phyloP scores from a whole-genome alignment of 2,113 vertebrate genomes.

The Saguinus imperator region DNA sequence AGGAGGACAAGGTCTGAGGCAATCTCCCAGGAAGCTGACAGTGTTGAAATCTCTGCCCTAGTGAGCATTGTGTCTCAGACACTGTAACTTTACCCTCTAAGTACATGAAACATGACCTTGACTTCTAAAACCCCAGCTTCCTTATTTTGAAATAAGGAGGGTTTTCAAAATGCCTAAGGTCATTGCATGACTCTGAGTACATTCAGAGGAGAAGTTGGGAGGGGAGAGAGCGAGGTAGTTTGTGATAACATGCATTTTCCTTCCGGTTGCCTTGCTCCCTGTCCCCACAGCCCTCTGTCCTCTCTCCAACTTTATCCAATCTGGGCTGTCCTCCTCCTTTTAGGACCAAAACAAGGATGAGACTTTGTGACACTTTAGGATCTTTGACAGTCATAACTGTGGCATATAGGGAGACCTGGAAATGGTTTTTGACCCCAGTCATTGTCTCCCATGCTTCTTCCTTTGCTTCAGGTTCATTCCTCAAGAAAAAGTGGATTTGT shows the following conservation, averaged over 20 bases:
- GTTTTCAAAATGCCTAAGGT: conserved; percentile 39
- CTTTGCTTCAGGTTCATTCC: not conserved
- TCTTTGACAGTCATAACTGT: too few species aligned
- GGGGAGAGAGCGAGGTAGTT: not conserved
- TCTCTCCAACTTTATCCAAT: not conserved
- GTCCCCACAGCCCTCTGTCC: not conserved
- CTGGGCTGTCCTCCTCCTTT: not conserved
- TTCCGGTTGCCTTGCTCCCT: too few species aligned
- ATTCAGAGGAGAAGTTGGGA: rapidly evolving
- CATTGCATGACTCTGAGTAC: not conserved
- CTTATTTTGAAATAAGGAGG: conserved; percentile 66
- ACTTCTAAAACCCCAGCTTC: conserved; percentile 60
- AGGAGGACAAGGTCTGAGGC: not conserved
- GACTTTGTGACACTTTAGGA: not conserved
- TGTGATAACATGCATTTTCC: rapidly evolving
- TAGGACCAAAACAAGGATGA: not conserved
- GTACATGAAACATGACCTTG: not conserved
- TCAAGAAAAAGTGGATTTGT: not conserved
- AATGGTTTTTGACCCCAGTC: rapidly evolving
- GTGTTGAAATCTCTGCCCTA: not conserved
- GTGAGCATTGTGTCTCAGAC: rapidly evolving
- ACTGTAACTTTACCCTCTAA: not conserved
- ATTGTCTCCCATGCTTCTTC: not conserved
- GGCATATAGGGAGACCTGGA: not conserved
- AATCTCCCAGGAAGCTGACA: not conserved